These are phyloP conservation scores for Intellagama lesueurii DNA, from an alignment of 2,797 vertebrate genomes.

Conservation along the genomic window DNA sequence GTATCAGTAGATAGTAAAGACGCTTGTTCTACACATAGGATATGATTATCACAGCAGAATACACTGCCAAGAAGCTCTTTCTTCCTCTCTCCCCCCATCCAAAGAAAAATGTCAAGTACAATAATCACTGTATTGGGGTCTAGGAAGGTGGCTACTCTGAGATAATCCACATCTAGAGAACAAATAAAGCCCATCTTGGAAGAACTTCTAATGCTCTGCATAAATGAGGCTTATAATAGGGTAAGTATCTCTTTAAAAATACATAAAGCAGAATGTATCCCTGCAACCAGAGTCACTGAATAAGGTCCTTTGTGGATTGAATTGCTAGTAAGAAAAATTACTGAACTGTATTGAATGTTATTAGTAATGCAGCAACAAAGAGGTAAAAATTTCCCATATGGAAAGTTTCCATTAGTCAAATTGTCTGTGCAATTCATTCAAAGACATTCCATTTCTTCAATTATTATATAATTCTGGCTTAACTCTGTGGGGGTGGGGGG, in stretches of 20 bases:
- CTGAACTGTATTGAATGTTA: constrained; percentile 40
- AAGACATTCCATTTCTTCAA: constrained; percentile 59
- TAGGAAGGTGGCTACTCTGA: constrained; percentile 44
- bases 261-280: constrained; percentile 50
- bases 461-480: constrained; percentile 61
- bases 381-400: constrained; percentile 51
- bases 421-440: constrained; percentile 59
- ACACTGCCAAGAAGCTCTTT: constrained; percentile 54
- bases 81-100: constrained; percentile 13
- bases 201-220: constrained; percentile 42
- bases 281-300: constrained; percentile 17
- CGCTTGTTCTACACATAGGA: constrained; percentile 20
- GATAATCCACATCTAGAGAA: constrained; percentile 52
- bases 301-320: constrained; percentile 55
- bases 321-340: constrained; percentile 45
- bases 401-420: constrained; percentile 64
- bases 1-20: constrained; percentile 65
- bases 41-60: constrained; percentile 58
- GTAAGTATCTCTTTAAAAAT: constrained; percentile 59
- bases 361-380: constrained; percentile 47
- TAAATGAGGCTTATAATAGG: constrained; percentile 59
- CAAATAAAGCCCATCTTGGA: constrained; percentile 36
- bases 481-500: constrained; percentile 54
- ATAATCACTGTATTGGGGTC: constrained; percentile 56
- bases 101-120: constrained; percentile 65